Evolutionary conservation across 1,140 invertebrate species (phyloP), one percentile per base, ranked within the genome.

Genomic region (Micrasema longulum): DNA sequence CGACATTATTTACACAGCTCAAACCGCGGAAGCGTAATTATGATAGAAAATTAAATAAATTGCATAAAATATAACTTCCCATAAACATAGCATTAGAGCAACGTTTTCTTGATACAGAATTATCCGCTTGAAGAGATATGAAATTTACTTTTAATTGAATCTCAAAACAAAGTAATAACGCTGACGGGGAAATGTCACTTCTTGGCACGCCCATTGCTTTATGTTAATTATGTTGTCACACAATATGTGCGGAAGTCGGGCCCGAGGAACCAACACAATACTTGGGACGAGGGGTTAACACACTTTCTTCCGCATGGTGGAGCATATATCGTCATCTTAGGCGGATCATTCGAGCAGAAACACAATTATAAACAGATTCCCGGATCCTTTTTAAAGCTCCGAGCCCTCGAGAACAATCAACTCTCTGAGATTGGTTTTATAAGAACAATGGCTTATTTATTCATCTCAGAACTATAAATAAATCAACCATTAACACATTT

Each of bases 221-320:
- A 63, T 69, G 65, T 62, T 73, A 68, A 72, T 72, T 72, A 64
- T 64, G 35, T 65, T 65, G 53, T 52, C 45, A 38, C 45, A 18
- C 16, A 26, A 18, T 14, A 38, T 22, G 60, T 23, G 16, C 16
- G 60, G 36, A 23, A 63, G 36, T 26, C 7, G 36, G 12, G 43
- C 20, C 36, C 16, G 22, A 26, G 57, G n/a, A n/a, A n/a, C n/a
- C n/a, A 60, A 43, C n/a, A 43, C 57, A 43, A 43, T 43, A 20
- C 57, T 18, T 18, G 18, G n/a, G n/a, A n/a, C n/a, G n/a, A n/a
- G n/a, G 57, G 41, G 57, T 41, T 63, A 23, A 47, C 45, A 23
- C 36, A 11, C 60, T 63, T 41, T 63, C 60, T 63, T 45, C 60
- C 60, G 60, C 60, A 11, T 47, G 36, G 18, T 26, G n/a, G 14